Evolutionary conservation across 2,113 vertebrate species (phyloP).

Genomic region (Bubo blakistoni): DNA sequence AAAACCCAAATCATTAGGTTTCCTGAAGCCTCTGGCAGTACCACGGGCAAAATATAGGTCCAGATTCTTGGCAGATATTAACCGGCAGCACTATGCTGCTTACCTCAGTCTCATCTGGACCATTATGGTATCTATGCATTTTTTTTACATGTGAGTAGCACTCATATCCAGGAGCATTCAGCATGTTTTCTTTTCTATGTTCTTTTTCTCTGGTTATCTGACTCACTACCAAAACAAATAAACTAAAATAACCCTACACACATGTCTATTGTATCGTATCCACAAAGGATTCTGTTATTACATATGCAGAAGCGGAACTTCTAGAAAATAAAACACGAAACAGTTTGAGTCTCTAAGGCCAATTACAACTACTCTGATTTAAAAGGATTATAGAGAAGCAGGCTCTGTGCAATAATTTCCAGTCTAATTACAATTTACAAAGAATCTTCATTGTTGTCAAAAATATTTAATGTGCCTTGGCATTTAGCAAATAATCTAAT

Average conservation of each 20-base stretch:
- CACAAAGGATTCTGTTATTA: conserved; percentile 69
- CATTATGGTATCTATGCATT: background rate
- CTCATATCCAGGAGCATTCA: background rate
- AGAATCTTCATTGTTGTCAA: conserved; percentile 74
- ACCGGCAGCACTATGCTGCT: background rate
- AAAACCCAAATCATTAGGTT: background rate
- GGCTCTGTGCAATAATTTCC: conserved; percentile 74
- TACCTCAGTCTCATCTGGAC: background rate
- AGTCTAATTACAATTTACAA: conserved; percentile 76
- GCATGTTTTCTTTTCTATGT: conserved; percentile 26
- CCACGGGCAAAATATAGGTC: background rate
- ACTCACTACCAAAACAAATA: conserved; percentile 65
- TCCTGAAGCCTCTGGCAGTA: background rate
- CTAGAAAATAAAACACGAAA: conserved; percentile 68
- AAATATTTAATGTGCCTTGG: conserved; percentile 74
- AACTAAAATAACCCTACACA: conserved; percentile 62
- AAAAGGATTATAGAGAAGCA: conserved; percentile 71
- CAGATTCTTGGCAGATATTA: background rate
- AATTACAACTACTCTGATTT: conserved; percentile 75
- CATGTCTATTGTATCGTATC: conserved; percentile 36
- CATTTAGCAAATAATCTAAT: conserved; percentile 74
- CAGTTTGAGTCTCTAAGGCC: conserved; percentile 71
- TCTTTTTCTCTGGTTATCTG: conserved; percentile 51
- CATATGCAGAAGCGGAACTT: conserved; percentile 72
- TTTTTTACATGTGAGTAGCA: background rate